These are phyloP conservation scores for Stichopus chloronotus DNA, from an alignment of 35 echinoderm and acorn worm species.

Conservation along the genomic window DNA sequence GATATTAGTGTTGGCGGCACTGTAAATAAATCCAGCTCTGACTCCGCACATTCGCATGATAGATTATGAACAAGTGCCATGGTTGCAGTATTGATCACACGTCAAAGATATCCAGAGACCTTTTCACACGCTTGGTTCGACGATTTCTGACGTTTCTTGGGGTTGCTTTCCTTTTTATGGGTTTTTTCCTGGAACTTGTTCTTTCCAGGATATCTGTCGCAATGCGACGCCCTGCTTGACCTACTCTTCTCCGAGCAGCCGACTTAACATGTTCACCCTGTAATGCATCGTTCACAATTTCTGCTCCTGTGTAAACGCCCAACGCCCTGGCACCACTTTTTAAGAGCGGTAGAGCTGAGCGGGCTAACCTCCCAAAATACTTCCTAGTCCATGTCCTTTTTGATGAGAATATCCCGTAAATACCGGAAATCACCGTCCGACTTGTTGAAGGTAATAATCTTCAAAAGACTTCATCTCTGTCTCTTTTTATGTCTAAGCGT, in stretches of 20 bases:
- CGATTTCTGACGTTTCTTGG: neutral
- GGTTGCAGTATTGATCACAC: constrained; percentile 4
- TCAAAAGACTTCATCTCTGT: neutral
- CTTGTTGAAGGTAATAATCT: constrained; percentile 42
- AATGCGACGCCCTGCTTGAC: neutral
- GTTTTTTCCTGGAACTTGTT: neutral
- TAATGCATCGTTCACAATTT: constrained; percentile 28
- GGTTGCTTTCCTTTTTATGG: neutral
- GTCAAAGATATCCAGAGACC: constrained; percentile 71
- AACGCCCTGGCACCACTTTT: constrained; percentile 23
- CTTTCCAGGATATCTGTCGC: neutral
- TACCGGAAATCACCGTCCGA: constrained; percentile 33
- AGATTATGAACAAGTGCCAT: constrained; percentile 34
- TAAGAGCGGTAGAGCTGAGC: constrained; percentile 32
- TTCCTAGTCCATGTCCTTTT: constrained; percentile 43
- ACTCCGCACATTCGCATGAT: constrained; percentile 43
- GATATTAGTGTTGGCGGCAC: too few species aligned
- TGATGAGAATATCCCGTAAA: constrained; percentile 9
- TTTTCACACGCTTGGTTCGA: constrained; percentile 6
- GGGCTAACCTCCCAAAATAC: constrained; percentile 18
- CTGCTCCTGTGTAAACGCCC: constrained; percentile 20
- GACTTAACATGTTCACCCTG: constrained; percentile 1
- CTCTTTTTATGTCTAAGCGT: too few species aligned
- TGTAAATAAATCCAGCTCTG: constrained; percentile 31
- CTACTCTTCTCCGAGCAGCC: neutral